Evolutionary conservation across 2,888 invertebrate genomes (phyloP).

Genomic region (Hyles lineata): DNA sequence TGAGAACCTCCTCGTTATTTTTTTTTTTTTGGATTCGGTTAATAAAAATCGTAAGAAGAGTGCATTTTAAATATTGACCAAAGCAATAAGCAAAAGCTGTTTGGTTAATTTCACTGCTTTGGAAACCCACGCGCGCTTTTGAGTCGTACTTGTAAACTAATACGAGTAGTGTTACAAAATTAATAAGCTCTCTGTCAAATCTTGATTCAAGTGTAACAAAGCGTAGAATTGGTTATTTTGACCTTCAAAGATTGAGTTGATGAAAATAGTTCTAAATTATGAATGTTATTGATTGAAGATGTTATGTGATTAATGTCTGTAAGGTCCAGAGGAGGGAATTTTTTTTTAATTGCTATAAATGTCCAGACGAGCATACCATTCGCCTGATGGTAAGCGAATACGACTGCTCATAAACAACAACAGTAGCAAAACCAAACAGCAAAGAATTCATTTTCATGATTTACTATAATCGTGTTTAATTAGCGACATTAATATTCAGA

Average conservation of each 20-base stretch:
- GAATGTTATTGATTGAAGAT: neutral
- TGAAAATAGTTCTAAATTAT: neutral
- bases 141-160: constrained; percentile 14
- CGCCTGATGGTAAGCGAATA: no score
- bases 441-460: neutral
- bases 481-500: neutral
- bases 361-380: no score
- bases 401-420: no score
- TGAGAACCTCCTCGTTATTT: no score
- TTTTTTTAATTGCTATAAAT: no score
- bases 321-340: no score
- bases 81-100: constrained; percentile 44
- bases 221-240: neutral
- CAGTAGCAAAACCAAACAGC: no score
- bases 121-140: constrained; percentile 58
- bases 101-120: constrained; percentile 73
- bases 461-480: neutral
- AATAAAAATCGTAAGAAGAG: neutral
- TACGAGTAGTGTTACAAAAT: constrained; percentile 3
- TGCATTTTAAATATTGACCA: constrained; percentile 12
- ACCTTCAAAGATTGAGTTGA: neutral
- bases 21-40: no score
- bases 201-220: neutral
- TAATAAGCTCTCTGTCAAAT: constrained; percentile 3
- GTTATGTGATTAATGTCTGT: no score